Conservation (phyloP, 2,888 invertebrate species). For the Chymomyza amoena region DNA sequence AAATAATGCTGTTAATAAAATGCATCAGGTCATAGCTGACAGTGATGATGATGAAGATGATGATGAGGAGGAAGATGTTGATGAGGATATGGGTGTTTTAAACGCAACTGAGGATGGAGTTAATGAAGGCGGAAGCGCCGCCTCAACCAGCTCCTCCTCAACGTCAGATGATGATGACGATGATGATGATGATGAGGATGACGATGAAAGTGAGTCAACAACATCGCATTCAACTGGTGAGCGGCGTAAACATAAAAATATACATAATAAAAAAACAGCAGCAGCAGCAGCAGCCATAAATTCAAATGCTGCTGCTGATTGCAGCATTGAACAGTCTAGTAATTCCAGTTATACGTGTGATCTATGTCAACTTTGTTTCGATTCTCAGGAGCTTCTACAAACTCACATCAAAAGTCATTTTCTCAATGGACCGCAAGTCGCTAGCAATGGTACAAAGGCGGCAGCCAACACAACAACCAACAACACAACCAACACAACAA, state of each 20-base stretch:
- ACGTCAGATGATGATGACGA: slow-evolving; percentile 27
- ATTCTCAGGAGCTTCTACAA: slow-evolving; percentile 76
- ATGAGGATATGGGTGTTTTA: slow-evolving; percentile 35
- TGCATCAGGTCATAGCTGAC: slow-evolving; percentile 39
- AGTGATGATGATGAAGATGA: slow-evolving; percentile 43
- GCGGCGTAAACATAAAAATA: slow-evolving; percentile 47
- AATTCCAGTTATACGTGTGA: slow-evolving; percentile 76
- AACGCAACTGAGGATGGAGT: slow-evolving; percentile 39
- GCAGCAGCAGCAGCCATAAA: slow-evolving; percentile 37
- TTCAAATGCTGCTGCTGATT: slow-evolving; percentile 40
- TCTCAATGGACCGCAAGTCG: slow-evolving; percentile 73
- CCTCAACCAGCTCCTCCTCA: not conserved
- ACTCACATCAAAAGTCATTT: slow-evolving; percentile 79
- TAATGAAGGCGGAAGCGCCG: slow-evolving; percentile 16
- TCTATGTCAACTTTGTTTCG: slow-evolving; percentile 78
- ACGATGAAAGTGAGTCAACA: slow-evolving; percentile 53
- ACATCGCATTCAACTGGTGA: slow-evolving; percentile 61
- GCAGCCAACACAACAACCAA: not conserved
- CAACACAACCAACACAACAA: not conserved
- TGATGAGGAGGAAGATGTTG: slow-evolving; percentile 34
- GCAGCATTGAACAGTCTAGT: slow-evolving; percentile 37
- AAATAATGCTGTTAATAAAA: slow-evolving; percentile 41
- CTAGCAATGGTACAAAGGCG: not conserved
- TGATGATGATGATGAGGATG: slow-evolving; percentile 52
- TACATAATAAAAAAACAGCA: slow-evolving; percentile 5